Evolutionary conservation across 92 coral and sea anemone species (phyloP).

Genomic region (Heteractis magnifica): DNA sequence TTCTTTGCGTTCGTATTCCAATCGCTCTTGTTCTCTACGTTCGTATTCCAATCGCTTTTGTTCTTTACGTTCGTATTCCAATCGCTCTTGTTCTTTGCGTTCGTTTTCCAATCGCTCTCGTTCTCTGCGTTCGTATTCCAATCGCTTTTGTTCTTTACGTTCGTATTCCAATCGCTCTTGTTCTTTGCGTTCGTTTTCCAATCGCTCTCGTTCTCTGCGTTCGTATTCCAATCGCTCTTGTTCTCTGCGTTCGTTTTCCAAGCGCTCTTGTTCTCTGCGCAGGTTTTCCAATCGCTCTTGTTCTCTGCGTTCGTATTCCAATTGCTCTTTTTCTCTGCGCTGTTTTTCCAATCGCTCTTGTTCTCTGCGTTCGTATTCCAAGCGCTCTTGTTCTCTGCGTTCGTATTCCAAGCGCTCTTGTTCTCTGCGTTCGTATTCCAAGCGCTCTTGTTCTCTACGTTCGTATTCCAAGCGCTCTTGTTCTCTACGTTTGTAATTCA

Average conservation of each 20-base stretch:
- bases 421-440: too few species aligned
- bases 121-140: conserved; percentile 6
- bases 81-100: not conserved
- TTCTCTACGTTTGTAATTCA: too few species aligned
- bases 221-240: not conserved
- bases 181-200: conserved; percentile 10
- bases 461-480: too few species aligned
- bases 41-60: not conserved
- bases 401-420: too few species aligned
- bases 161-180: not conserved
- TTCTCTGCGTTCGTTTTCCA: not conserved
- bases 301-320: too few species aligned
- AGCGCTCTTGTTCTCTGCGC: conserved; percentile 7
- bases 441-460: too few species aligned
- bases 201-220: not conserved
- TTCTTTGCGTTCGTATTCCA: not conserved
- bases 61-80: not conserved
- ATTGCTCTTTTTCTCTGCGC: too few species aligned
- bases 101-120: not conserved
- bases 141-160: not conserved
- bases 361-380: too few species aligned
- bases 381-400: too few species aligned
- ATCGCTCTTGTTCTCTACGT: not conserved
- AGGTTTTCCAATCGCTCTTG: too few species aligned
- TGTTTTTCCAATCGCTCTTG: too few species aligned